Conservation (phyloP, 1,140 invertebrate genomes). For the Brachionus rubens region DNA sequence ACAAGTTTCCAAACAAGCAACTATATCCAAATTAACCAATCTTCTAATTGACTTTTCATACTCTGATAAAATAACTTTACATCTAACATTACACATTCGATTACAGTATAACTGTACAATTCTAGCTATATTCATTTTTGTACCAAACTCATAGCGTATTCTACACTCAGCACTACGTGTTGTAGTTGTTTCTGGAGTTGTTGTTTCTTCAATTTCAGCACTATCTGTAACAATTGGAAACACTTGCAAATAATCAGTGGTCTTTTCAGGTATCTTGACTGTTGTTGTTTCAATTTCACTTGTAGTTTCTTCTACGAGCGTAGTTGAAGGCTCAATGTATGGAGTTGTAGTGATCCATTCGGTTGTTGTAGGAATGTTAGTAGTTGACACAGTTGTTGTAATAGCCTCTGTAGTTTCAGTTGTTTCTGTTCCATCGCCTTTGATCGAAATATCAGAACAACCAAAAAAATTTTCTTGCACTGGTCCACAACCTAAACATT, state of each 20-base stretch:
- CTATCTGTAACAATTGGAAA: neutral
- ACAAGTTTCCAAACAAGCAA: slow-evolving; percentile 44
- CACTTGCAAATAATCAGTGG: neutral
- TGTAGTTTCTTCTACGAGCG: neutral
- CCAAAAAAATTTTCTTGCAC: slow-evolving; percentile 52
- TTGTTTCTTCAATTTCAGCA: neutral
- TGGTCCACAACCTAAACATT: slow-evolving; percentile 49
- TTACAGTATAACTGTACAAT: slow-evolving; percentile 30
- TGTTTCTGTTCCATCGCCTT: slow-evolving; percentile 3
- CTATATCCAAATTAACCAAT: slow-evolving; percentile 3
- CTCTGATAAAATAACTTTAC: slow-evolving; percentile 4
- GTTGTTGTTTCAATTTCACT: neutral
- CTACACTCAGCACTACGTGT: neutral
- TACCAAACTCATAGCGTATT: slow-evolving; percentile 14
- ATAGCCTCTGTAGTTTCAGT: neutral
- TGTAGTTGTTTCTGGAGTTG: neutral
- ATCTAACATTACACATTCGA: slow-evolving; percentile 38
- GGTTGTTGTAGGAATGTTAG: neutral
- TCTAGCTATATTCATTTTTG: slow-evolving; percentile 27
- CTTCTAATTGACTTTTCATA: slow-evolving; percentile 24
- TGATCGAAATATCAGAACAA: slow-evolving; percentile 52
- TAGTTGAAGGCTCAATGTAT: neutral
- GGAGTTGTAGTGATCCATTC: neutral
- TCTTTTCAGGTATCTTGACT: neutral
- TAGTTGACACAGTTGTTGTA: neutral